Percentiles rank a stretch among this genome's conserved stretches.
Evolutionary conservation across 1,140 invertebrate genomes (phyloP).

Genomic region (Lethocerus indicus): DNA sequence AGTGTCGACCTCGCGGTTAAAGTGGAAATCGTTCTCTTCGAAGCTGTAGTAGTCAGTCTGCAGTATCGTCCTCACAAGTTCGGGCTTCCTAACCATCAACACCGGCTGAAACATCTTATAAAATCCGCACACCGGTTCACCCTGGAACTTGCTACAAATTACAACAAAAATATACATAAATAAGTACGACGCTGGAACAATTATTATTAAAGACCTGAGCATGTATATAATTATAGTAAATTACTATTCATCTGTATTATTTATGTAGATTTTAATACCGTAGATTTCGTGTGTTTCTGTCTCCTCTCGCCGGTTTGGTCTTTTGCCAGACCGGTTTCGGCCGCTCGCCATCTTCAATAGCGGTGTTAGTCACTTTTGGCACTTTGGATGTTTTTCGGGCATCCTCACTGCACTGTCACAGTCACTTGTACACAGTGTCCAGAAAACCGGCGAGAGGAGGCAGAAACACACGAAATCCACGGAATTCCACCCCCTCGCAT

Average conservation of each 20-base stretch:
- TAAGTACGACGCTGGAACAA: no score
- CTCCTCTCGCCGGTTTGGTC: constrained; percentile 10
- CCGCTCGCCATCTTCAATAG: no score
- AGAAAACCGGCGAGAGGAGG: no score
- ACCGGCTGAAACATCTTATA: constrained; percentile 27
- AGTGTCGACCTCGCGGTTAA: constrained; percentile 25
- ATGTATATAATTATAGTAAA: neutral
- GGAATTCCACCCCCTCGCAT: no score
- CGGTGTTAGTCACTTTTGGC: no score
- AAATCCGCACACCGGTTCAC: constrained; percentile 18
- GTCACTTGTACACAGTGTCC: no score
- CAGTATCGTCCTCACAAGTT: constrained; percentile 37
- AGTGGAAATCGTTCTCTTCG: constrained; percentile 9
- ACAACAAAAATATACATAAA: no score
- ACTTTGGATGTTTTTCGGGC: no score
- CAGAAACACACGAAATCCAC: no score
- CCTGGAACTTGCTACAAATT: neutral
- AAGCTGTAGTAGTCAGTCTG: constrained; percentile 38
- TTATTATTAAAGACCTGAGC: constrained; percentile 22
- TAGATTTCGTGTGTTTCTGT: constrained; percentile 5
- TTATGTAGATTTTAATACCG: neutral
- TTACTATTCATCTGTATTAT: neutral
- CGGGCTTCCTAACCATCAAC: constrained; percentile 32
- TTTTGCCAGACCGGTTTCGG: neutral
- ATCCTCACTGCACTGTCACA: no score